phyloP scores from a whole-genome alignment of 2,797 vertebrate species.

The Adelosebastes latens region DNA sequence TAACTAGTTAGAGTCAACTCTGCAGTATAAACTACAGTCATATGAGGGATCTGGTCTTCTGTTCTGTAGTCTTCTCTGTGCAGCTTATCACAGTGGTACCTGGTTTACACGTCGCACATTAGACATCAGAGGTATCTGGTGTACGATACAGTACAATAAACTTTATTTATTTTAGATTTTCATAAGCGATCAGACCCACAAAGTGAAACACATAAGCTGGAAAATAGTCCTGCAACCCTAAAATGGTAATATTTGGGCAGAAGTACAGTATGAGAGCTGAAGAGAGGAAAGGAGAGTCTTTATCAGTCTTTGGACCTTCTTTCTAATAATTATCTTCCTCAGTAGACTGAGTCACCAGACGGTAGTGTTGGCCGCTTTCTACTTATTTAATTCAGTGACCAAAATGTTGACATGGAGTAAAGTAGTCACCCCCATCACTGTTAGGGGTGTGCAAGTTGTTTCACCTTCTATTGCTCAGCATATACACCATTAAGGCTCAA shows the following conservation, averaged over 20 bases:
- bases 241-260: background rate
- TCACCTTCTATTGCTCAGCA: background rate
- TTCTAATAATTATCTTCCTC: background rate
- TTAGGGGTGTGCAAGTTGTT: background rate
- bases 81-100: background rate
- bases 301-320: background rate
- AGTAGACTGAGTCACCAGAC: background rate
- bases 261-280: background rate
- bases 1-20: slow-evolving; percentile 14
- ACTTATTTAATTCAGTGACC: background rate
- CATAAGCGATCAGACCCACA: background rate
- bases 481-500: background rate
- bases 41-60: background rate
- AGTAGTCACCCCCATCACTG: background rate
- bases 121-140: background rate
- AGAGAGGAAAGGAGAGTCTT: background rate
- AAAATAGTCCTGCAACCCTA: background rate
- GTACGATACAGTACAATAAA: background rate
- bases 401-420: no score
- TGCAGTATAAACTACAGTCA: background rate
- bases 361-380: background rate
- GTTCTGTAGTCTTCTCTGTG: background rate
- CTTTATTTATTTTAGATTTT: background rate
- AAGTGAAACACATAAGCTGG: background rate
- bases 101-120: background rate